Base-by-base conservation (phyloP, 2,888 invertebrate species). In the Dryomyza anilis region DNA sequence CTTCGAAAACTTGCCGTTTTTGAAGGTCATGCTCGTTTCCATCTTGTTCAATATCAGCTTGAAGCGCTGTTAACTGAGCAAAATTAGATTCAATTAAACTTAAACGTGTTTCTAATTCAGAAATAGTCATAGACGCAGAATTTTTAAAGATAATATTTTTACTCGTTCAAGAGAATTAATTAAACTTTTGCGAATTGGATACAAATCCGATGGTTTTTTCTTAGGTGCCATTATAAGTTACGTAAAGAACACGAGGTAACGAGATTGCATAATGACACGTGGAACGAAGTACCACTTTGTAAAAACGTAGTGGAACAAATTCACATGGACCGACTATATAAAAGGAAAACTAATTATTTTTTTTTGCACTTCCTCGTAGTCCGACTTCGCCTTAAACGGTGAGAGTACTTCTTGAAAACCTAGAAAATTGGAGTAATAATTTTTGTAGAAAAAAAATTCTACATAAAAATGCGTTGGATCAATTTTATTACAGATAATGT, bases 1-100 rank as follows among this genome's bases (percentile, higher is more conserved):
- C 58, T 25, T 64, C 63, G 36, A 50, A 56, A 5, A 56, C 27
- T n/a, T 63, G 46, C 2, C 57, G 45, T 23, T 57, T 63, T 23
- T 43, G 45, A 12, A 64, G 58, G 7, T 64, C 48, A 33, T n/a
- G 16, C 21, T 57, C 56, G 23, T 63, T 48, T 25, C 46, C 46
- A 45, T 3, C 21, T 46, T 59, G 29, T 46, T 59, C 59, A 8
- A 59, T 23, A 5, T 56, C 12, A 6, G 10, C 25, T 56, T 56
- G 56, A 56, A n/a, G n/a, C n/a, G n/a, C n/a, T n/a, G n/a, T n/a
- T n/a, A n/a, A n/a, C n/a, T n/a, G n/a, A n/a, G 29, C 5, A 56
- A 19, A 56, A 33, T 19, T 25, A 25, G 53, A 21, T 23, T 53
- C 53, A 53, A 53, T 27, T 27, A 53, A 19, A 59, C 59, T 23